Evolutionary conservation across 2,888 invertebrate genomes (phyloP), one percentile per base, ranked within the genome.

Genomic region (Melanchra persicariae): DNA sequence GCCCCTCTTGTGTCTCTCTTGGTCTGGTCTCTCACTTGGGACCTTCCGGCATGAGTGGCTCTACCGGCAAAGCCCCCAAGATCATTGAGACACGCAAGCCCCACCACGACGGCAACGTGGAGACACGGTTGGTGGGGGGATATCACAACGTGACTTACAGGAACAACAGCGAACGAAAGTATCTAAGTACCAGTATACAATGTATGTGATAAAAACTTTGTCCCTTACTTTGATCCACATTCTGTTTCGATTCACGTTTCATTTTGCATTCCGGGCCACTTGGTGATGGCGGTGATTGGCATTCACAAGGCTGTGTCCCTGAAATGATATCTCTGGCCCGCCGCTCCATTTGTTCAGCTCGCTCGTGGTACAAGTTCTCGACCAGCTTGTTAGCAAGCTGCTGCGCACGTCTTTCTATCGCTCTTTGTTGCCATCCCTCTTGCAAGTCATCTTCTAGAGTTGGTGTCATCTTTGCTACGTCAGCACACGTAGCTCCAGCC

Each of bases 401-500:
- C 75, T 92, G 91, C 0, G 95, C 93, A 49, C 90, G 88, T 4
- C 84, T 85, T 74, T 95, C 94, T 7, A 94, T 86, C 1, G 88
- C 91, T 1, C 89, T 87, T 69, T 91, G 82, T 76, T 93, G 90
- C 90, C 92, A 91, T 0, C 88, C 90, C 40, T 88, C 87, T 12
- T 74, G 77, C 12, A 89, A 84, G 5, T 75, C 74, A 3, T 88
- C 87, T 0, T 79, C 86, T 1, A 82, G 80, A 17, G 88, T 88
- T 6, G 89, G 82, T 51, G 65, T 86, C 66, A 85, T 62, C 62
- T 86, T 87, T 5, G 77, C 74, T 37, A 66, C 70, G 73, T 95
- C 94, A 17, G 91, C 94, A 74, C 95, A 95, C 2, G 91, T 87
- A 59, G 82, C 79, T 22, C 94, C 94, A 45, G 94, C 89, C 95